These are phyloP conservation scores for Xenopus tropicalis DNA, from an alignment of 2,113 vertebrate species.

Conservation along the genomic window DNA sequence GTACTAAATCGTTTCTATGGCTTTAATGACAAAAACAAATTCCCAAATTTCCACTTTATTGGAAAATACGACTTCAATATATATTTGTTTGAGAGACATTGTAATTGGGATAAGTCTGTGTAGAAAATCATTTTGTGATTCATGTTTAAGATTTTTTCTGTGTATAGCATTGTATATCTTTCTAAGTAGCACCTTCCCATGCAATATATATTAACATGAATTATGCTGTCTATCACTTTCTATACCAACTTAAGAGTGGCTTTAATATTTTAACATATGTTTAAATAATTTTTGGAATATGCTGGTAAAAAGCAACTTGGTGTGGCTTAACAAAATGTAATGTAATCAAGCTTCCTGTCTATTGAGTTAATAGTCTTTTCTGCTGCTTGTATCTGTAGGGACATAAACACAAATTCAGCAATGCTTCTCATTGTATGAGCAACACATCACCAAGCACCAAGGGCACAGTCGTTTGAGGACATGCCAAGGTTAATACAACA, in stretches of 20 bases:
- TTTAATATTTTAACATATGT: slow-evolving; percentile 4
- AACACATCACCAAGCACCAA: neutral
- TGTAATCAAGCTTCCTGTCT: neutral
- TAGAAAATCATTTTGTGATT: slow-evolving; percentile 3
- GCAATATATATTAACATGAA: neutral
- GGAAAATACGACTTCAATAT: slow-evolving; percentile 13
- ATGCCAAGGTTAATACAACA: too few relatives aligned
- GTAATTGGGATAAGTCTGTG: slow-evolving; percentile 5
- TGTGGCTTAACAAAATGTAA: neutral
- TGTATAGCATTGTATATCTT: neutral
- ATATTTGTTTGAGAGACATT: slow-evolving; percentile 8
- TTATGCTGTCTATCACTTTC: neutral
- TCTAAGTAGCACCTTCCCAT: neutral
- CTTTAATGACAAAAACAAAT: slow-evolving; percentile 41
- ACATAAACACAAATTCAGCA: neutral
- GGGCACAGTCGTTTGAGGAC: neutral
- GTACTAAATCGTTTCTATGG: slow-evolving; percentile 27
- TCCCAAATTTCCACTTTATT: neutral
- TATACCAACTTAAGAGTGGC: neutral
- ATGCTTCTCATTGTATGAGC: neutral
- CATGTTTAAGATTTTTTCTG: neutral
- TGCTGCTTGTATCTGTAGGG: neutral
- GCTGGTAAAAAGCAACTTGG: neutral
- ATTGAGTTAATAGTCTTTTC: neutral
- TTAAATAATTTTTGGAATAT: neutral